Evolutionary conservation across 2,888 invertebrate genomes (phyloP).

Genomic region (Rotaria macrura): DNA sequence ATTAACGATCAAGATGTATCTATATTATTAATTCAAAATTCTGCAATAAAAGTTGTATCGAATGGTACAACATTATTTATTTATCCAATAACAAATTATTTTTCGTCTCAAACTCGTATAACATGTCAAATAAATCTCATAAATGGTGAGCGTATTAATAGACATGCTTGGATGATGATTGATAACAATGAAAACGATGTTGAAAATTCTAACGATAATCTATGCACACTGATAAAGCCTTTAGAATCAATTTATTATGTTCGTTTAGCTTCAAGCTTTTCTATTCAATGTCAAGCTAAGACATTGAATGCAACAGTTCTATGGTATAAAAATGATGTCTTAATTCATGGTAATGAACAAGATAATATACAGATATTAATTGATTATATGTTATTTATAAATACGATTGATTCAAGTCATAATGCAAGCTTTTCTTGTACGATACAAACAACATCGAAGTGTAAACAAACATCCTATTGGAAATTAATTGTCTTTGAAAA

Average conservation of each 20-base stretch:
- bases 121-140: background rate
- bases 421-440: slow-evolving; percentile 3
- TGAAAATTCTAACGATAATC: background rate
- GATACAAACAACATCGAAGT: background rate
- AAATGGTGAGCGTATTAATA: background rate
- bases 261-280: background rate
- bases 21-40: background rate
- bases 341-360: background rate
- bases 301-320: background rate
- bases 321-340: background rate
- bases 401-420: background rate
- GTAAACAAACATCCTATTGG: background rate
- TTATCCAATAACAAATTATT: background rate
- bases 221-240: background rate
- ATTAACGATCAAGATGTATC: background rate
- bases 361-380: background rate
- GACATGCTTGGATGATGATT: background rate
- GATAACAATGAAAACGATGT: background rate
- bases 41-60: background rate
- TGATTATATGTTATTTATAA: slow-evolving; percentile 5
- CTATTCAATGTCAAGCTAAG: background rate
- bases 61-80: background rate
- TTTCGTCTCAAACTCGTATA: background rate
- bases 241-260: background rate
- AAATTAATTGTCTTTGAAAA: background rate